Evolutionary conservation across 2,888 invertebrate species (phyloP), one percentile per base, ranked within the genome.

Genomic region (Scaptomyza parva): DNA sequence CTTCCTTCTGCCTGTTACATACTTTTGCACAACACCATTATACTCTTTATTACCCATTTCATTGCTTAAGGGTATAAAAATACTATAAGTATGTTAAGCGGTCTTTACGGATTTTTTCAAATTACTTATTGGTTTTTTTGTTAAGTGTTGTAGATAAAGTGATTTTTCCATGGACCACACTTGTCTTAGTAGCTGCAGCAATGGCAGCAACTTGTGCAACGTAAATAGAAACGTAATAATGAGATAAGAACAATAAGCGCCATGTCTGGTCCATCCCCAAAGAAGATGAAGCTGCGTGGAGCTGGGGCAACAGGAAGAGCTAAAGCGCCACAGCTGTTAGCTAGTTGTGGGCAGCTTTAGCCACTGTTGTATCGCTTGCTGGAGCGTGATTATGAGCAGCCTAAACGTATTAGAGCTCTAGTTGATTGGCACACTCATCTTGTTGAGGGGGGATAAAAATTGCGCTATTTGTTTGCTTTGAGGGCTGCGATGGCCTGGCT

Each of bases 141-240:
- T 3, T 1, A 17, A 37, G 37, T 37, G 37, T 17, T 17, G 9
- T 44, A 45, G 47, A 41, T 58, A 52, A 24, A 35, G 14, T 40
- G 52, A 52, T 33, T 51, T 33, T 22, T 37, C 44, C 9, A 44
- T 45, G 58, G 7, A 33, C 43, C 17, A 7, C 44, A 9, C 26
- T 30, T 30, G 22, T 30, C 9, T 2, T 5, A 17, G 17, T 9
- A 37, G 37, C 17, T 14, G 54, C 39, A 26, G 18, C 17, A 17
- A 11, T 30, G 2, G 24, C 44, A 14, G 33, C 22, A 52, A 45
- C 61, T 70, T 62, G 60, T 61, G 35, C 3, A 65, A 62, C 77
- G 79, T 81, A 85, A 84, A 84, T 84, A 85, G 70, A 84, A 85
- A 82, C 76, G 75, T 79, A 85, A 84, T 84, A 84, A 85, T 78